Base-by-base conservation (phyloP, 2,888 invertebrate species). In the Tachina fera region DNA sequence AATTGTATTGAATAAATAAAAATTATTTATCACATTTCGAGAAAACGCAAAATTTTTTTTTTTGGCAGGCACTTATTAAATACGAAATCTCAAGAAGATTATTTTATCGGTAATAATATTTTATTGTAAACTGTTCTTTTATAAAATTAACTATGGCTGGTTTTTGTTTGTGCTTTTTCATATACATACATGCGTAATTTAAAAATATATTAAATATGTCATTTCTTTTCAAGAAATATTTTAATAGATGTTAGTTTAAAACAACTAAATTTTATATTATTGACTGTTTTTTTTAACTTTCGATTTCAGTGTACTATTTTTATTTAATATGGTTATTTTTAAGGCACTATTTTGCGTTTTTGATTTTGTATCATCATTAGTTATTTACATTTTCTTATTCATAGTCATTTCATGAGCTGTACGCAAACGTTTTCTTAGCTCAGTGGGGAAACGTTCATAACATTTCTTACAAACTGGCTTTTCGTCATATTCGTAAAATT, bases 401-500 rank as follows among this genome's bases (percentile, higher is more conserved):
- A 95, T 95, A 58, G 96, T 96, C 90, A 96, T 95, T 91, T 97
- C 96, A 90, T 97, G 97, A 89, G 98, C 97, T 88, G 97, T 96
- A 88, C 98, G 96, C 92, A 99, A 94, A 19, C 99, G 95, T 88
- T 98, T 97, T 83, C 98, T 96, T 89, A 99, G 94, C 93, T 99
- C 99, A 51, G 95, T 94, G 0, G 99, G 99, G 93, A 99, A 98
- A 91, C 96, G 96, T 91, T 99, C 99, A 93, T 99, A 99, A 93
- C 99, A 99, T 90, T 98, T 97, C 93, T 99, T 98, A 94, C 99
- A 99, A 13, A 98, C 98, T 47, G 99, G 99, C 91, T 98, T 97
- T 93, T 99, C 95, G 93, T 99, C 99, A 93, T 98, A 98, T 93
- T 99, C 99, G 93, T 98, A 99, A 94, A 99, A 99, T 93, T 99